phyloP scores from a whole-genome alignment of 2,888 invertebrate species.

The Hydropsyche betteni region DNA sequence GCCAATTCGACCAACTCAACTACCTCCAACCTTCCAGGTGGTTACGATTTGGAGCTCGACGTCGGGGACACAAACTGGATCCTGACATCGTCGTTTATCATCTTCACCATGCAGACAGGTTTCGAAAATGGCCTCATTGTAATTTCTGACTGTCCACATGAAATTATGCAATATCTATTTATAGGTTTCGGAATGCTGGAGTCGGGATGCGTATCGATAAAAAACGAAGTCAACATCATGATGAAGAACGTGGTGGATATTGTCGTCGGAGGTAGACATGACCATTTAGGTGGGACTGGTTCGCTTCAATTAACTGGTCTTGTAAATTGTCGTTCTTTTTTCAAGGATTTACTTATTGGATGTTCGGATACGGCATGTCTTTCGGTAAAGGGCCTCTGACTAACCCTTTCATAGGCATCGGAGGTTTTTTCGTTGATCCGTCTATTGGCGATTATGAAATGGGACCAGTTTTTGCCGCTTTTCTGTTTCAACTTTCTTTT shows the following conservation, averaged over 20 bases:
- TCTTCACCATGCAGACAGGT: conserved; percentile 95
- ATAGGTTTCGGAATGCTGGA: conserved; percentile 93
- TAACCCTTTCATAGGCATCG: conserved; percentile 84
- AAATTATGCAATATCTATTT: conserved; percentile 8
- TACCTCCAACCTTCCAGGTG: conserved; percentile 63
- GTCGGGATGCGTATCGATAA: conserved; percentile 90
- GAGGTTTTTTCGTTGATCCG: conserved; percentile 85
- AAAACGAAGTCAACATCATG: conserved; percentile 97
- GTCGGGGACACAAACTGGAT: conserved; percentile 90
- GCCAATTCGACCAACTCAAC: conserved; percentile 60
- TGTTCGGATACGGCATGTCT: conserved; percentile 92
- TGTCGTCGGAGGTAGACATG: conserved; percentile 77
- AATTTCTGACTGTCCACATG: conserved; percentile 20
- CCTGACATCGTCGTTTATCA: conserved; percentile 86
- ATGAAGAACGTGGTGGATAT: conserved; percentile 96
- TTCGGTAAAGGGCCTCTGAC: conserved; percentile 79
- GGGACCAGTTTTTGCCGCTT: conserved; percentile 88
- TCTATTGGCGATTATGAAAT: conserved; percentile 76
- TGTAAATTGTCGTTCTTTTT: too few species aligned
- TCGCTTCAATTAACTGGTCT: too few species aligned
- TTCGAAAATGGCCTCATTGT: neutral
- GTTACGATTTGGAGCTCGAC: conserved; percentile 74
- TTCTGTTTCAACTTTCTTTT: conserved; percentile 89
- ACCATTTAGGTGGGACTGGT: too few species aligned
- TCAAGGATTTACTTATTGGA: conserved; percentile 87